phyloP scores from a whole-genome alignment of 2,797 vertebrate species.

The Rousettus madagascariensis region DNA sequence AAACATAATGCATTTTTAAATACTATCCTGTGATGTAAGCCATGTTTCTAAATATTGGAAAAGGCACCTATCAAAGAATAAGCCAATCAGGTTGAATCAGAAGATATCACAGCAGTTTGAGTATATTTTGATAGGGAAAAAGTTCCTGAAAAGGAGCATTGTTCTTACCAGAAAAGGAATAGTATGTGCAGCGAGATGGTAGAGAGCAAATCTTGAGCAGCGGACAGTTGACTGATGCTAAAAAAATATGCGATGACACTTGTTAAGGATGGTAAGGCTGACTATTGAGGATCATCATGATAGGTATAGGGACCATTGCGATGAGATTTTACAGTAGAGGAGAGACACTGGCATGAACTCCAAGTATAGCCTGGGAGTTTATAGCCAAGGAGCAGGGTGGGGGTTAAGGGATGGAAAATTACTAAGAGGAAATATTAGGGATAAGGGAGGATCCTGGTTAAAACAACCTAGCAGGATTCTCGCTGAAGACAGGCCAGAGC shows the following conservation, averaged over 20 bases:
- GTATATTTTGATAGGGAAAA: neutral
- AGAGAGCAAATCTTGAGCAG: neutral
- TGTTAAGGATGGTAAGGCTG: neutral
- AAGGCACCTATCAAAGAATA: neutral
- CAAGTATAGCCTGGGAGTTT: neutral
- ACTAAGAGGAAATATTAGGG: neutral
- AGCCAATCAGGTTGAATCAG: constrained; percentile 28
- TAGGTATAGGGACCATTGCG: neutral
- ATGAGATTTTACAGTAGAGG: neutral
- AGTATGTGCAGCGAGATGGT: neutral
- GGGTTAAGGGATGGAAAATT: neutral
- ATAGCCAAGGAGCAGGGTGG: neutral
- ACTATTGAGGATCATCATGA: neutral
- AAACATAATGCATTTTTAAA: neutral
- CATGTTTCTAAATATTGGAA: constrained; percentile 8
- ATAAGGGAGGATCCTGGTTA: neutral
- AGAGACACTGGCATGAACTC: neutral
- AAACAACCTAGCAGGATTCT: neutral
- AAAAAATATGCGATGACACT: neutral
- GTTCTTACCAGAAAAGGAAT: neutral
- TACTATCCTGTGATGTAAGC: neutral
- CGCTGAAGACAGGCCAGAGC: neutral
- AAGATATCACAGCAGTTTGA: neutral
- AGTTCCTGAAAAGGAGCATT: neutral
- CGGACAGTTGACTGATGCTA: neutral